phyloP scores from a whole-genome alignment of 2,888 invertebrate genomes.

The Eupithecia subfuscata region DNA sequence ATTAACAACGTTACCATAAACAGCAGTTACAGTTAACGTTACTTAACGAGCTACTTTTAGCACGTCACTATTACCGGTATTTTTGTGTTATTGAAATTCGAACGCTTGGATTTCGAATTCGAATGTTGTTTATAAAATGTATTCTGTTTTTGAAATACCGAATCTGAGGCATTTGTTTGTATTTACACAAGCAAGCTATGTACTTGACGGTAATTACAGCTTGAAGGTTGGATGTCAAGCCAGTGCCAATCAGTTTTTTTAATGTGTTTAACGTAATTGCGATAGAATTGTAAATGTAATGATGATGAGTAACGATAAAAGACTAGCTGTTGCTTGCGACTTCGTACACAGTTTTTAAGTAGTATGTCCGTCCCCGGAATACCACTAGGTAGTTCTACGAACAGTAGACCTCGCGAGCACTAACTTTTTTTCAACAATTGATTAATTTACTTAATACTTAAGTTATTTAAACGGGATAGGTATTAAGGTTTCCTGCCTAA shows the following conservation, averaged over 20 bases:
- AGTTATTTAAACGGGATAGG: too few relatives aligned
- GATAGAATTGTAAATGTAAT: background rate
- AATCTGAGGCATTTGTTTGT: background rate
- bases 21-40: slow-evolving; percentile 16
- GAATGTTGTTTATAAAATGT: slow-evolving; percentile 3
- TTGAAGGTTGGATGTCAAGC: slow-evolving; percentile 2
- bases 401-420: too few relatives aligned
- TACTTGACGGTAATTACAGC: background rate
- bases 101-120: slow-evolving; percentile 7
- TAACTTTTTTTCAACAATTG: too few relatives aligned
- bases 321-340: too few relatives aligned
- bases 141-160: background rate
- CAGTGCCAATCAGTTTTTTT: background rate
- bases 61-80: slow-evolving; percentile 20
- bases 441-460: too few relatives aligned
- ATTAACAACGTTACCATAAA: slow-evolving; percentile 28
- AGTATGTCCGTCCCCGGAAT: too few relatives aligned
- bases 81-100: slow-evolving; percentile 12
- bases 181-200: background rate
- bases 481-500: too few relatives aligned
- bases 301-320: slow-evolving; percentile 1
- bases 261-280: background rate
- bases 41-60: slow-evolving; percentile 35
- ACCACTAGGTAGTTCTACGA: too few relatives aligned
- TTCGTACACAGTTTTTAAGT: too few relatives aligned